Evolutionary conservation across 1,140 invertebrate species (phyloP).

Genomic region (Penaeus japonicus): DNA sequence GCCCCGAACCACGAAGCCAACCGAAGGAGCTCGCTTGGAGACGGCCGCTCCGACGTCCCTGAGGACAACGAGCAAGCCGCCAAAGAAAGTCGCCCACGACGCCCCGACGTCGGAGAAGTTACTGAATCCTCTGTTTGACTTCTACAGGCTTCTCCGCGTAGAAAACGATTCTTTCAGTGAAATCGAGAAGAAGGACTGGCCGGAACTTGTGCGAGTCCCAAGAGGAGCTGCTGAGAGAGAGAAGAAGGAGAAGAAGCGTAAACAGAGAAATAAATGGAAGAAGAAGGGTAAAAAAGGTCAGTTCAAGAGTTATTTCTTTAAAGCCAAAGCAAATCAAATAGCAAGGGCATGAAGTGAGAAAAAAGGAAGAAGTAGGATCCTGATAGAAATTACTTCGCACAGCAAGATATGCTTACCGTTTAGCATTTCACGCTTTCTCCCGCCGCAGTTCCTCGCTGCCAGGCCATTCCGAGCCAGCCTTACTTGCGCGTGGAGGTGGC

Average conservation of each 20-base stretch:
- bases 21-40: too few species aligned
- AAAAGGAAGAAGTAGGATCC: neutral
- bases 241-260: slow-evolving; percentile 21
- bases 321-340: too few species aligned
- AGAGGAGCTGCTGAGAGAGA: slow-evolving; percentile 29
- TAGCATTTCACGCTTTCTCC: slow-evolving; percentile 24
- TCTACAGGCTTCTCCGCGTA: slow-evolving; percentile 36
- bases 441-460: slow-evolving; percentile 65
- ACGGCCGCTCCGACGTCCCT: neutral
- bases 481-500: slow-evolving; percentile 74
- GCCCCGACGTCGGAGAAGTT: slow-evolving; percentile 34
- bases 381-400: neutral
- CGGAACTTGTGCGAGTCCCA: slow-evolving; percentile 30
- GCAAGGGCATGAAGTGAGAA: neutral
- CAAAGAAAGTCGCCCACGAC: neutral
- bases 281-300: slow-evolving; percentile 58
- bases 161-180: slow-evolving; percentile 44
- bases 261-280: slow-evolving; percentile 49
- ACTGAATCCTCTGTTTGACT: slow-evolving; percentile 34
- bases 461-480: slow-evolving; percentile 71
- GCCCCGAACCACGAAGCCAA: neutral
- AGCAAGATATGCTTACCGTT: slow-evolving; percentile 58
- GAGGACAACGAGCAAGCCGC: neutral
- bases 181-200: neutral
- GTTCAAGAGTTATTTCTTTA: neutral